Evolutionary conservation across 2,888 invertebrate species (phyloP).

Genomic region (Xanthorhoe designata): DNA sequence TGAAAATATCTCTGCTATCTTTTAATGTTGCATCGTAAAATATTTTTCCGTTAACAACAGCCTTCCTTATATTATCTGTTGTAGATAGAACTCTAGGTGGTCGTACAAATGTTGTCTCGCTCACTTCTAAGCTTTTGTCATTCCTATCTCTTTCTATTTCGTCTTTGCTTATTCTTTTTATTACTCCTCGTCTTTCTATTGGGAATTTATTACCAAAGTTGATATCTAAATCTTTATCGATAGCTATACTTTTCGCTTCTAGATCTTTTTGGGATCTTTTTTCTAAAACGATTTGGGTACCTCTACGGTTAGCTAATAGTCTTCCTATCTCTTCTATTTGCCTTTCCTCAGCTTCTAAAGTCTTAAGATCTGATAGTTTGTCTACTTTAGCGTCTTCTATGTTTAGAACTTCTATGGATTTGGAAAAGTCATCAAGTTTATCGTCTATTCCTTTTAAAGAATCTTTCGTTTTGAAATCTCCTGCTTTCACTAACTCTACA

Average conservation of each 20-base stretch:
- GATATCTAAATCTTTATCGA: conserved; percentile 72
- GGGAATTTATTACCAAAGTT: conserved; percentile 74
- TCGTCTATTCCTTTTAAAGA: conserved; percentile 74
- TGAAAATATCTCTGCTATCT: conserved; percentile 66
- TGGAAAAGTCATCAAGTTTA: conserved; percentile 74
- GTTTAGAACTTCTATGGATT: conserved; percentile 76
- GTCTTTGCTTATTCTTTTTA: conserved; percentile 77
- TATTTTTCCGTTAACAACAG: conserved; percentile 78
- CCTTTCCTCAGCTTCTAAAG: conserved; percentile 78
- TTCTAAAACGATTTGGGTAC: conserved; percentile 70
- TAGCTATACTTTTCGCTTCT: conserved; percentile 68
- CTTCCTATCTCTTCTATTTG: conserved; percentile 82
- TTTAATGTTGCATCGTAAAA: conserved; percentile 79
- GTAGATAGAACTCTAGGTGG: conserved; percentile 75
- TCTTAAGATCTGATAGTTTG: conserved; percentile 69
- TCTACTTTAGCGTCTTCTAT: conserved; percentile 74
- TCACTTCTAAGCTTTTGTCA: conserved; percentile 78
- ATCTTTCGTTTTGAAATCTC: conserved; percentile 58
- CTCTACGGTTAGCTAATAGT: conserved; percentile 71
- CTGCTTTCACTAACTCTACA: conserved; percentile 54
- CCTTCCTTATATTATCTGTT: conserved; percentile 76
- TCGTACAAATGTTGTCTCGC: conserved; percentile 76
- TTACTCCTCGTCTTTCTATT: conserved; percentile 68
- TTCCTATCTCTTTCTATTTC: conserved; percentile 71
- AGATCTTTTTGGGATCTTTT: conserved; percentile 76